Conservation (phyloP, 1,140 invertebrate genomes). For the Gerris buenoi region DNA sequence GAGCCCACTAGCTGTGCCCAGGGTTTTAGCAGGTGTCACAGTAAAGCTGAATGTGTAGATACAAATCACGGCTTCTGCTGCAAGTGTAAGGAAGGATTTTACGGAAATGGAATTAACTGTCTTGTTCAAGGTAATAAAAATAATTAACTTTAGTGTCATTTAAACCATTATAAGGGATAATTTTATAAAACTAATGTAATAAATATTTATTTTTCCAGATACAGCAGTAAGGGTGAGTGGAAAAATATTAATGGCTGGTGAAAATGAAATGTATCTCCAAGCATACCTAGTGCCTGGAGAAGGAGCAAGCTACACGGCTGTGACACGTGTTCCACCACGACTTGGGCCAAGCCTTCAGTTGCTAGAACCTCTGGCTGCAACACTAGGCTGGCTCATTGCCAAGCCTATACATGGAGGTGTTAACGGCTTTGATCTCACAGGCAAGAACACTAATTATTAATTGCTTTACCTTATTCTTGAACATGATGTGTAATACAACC, state of each 20-base stretch:
- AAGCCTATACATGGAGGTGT: constrained; percentile 49
- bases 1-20: constrained; percentile 33
- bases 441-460: constrained; percentile 20
- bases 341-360: constrained; percentile 66
- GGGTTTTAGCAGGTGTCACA: constrained; percentile 54
- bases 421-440: constrained; percentile 76
- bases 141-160: too few species aligned
- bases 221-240: constrained; percentile 71
- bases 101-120: constrained; percentile 82
- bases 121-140: constrained; percentile 51
- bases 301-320: constrained; percentile 76
- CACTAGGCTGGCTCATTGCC: constrained; percentile 86
- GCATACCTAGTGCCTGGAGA: constrained; percentile 80
- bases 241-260: constrained; percentile 59
- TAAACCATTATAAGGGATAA: too few species aligned
- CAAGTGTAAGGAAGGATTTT: constrained; percentile 58
- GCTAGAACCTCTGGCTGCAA: constrained; percentile 56
- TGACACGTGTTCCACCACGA: constrained; percentile 55
- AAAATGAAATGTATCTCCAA: constrained; percentile 71
- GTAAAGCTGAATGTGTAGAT: constrained; percentile 66
- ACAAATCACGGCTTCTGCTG: constrained; percentile 76
- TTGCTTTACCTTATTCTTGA: not conserved
- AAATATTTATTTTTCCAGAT: constrained; percentile 38
- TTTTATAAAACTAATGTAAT: too few species aligned
- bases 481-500: not conserved